phyloP scores from a whole-genome alignment of 2,888 invertebrate genomes.

The Melieria picta region DNA sequence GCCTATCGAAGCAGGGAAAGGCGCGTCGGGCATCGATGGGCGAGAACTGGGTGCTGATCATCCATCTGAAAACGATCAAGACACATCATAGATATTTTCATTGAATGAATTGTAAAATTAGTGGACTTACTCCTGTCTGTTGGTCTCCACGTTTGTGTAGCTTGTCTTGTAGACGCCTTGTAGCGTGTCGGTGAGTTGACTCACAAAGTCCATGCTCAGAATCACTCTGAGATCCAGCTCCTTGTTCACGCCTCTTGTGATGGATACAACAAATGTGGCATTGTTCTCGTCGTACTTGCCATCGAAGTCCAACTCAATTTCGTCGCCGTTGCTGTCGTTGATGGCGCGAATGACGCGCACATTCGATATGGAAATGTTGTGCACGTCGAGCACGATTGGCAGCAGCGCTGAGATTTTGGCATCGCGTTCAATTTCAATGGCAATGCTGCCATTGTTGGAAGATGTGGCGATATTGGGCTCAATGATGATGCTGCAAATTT shows the following conservation, averaged over 20 bases:
- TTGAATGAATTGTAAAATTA: not conserved
- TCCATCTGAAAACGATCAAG: conserved; percentile 70
- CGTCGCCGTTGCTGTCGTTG: conserved; percentile 45
- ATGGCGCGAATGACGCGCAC: conserved; percentile 54
- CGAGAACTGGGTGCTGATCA: conserved; percentile 84
- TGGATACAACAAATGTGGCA: conserved; percentile 57
- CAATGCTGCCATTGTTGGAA: conserved; percentile 60
- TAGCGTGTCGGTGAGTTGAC: conserved; percentile 69
- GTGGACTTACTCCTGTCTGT: conserved; percentile 64
- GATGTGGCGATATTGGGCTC: conserved; percentile 62
- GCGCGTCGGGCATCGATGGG: conserved; percentile 81
- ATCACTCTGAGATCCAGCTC: conserved; percentile 61
- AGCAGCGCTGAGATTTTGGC: conserved; percentile 53
- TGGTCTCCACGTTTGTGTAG: conserved; percentile 64
- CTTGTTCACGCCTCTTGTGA: conserved; percentile 49
- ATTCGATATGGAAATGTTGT: conserved; percentile 62
- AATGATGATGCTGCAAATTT: conserved; percentile 58
- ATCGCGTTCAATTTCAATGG: conserved; percentile 60
- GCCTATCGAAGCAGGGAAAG: conserved; percentile 91
- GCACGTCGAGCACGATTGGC: conserved; percentile 64
- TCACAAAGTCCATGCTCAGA: conserved; percentile 68
- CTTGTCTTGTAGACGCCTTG: conserved; percentile 70
- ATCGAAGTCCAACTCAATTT: conserved; percentile 59
- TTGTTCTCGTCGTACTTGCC: conserved; percentile 61
- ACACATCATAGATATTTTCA: not conserved